These are phyloP conservation scores for Amniataba percoides DNA, from an alignment of 2,797 vertebrate species.

Conservation along the genomic window DNA sequence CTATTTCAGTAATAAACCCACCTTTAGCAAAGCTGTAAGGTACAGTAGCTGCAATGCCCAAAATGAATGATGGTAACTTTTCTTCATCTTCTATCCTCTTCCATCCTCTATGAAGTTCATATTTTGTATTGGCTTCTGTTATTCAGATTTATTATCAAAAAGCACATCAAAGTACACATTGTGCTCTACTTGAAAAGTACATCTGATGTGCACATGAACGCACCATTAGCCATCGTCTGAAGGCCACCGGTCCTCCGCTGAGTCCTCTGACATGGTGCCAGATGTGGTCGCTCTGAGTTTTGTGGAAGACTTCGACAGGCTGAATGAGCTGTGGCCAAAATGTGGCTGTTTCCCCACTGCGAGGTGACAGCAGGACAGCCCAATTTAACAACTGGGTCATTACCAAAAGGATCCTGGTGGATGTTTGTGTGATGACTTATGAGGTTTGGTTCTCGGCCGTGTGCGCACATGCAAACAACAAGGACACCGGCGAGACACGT, in stretches of 20 bases:
- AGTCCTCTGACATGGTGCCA: slow-evolving; percentile 10
- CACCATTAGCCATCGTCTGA: slow-evolving; percentile 44
- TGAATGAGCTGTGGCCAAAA: slow-evolving; percentile 52
- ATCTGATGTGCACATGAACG: slow-evolving; percentile 16
- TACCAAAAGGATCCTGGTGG: slow-evolving; percentile 50
- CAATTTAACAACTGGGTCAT: slow-evolving; percentile 72
- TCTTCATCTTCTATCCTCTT: neutral
- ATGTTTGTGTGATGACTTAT: slow-evolving; percentile 69
- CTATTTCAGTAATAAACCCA: no score
- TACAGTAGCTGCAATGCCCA: neutral
- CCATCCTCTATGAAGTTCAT: no score
- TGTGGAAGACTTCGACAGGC: slow-evolving; percentile 19
- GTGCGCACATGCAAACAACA: slow-evolving; percentile 42
- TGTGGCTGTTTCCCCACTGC: slow-evolving; percentile 52
- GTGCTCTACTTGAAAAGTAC: slow-evolving; percentile 20
- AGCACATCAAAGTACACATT: neutral
- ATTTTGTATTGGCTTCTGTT: neutral
- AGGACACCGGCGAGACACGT: slow-evolving; percentile 13
- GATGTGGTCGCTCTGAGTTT: slow-evolving; percentile 24
- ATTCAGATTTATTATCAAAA: slow-evolving; percentile 10
- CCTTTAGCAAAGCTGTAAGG: neutral
- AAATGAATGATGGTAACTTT: neutral
- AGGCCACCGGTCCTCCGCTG: slow-evolving; percentile 19
- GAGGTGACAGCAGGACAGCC: slow-evolving; percentile 66
- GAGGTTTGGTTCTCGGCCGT: slow-evolving; percentile 46